Base-by-base conservation (phyloP, 2,797 vertebrate genomes). In the Streptopelia turtur region DNA sequence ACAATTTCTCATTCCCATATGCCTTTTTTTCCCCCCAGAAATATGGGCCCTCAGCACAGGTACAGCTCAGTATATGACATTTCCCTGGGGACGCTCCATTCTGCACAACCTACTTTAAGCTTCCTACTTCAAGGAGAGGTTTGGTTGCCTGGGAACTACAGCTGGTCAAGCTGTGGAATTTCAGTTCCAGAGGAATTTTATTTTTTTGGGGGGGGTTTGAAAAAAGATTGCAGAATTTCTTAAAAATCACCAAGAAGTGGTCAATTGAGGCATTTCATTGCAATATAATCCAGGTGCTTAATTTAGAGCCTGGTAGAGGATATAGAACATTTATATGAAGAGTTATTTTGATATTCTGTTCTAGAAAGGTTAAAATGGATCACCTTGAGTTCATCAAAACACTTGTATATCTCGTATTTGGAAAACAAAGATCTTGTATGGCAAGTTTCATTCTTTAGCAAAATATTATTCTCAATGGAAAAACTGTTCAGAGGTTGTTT, bases 71-170 rank as follows among this genome's bases (percentile, higher is more conserved):
- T 1, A 15, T 3, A 6, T 37, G 18, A 57, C 33, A 3, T 68
- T 23, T 27, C 33, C 12, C 43, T 3, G 77, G 56, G 52, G 65
- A 57, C 52, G 41, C 12, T 41, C n/a, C 50, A 6, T 41, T 83
- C 37, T 55, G 27, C 68, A 28, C 71, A 56, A 49, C 69, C 50
- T n/a, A 9, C 72, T 59, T 33, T 3, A 33, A 41, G 9, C 78
- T 53, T 78, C 53, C 49, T 63, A 3, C 75, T 75, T 5, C 6
- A 22, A 64, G 80, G 49, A 83, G 61, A 43, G 37, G 3, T 52
- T 49, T 37, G 70, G 87, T 93, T 95, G 92, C 86, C 66, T 94
- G 80, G 94, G 91, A 80, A 81, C 74, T 55, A 49, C 64, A 45
- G 68, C 68, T 60, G 82, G 64, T 65, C 60, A 70, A 56, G 70